Conservation (phyloP, 92 coral and sea anemone species). For the Heliopora coerulea region DNA sequence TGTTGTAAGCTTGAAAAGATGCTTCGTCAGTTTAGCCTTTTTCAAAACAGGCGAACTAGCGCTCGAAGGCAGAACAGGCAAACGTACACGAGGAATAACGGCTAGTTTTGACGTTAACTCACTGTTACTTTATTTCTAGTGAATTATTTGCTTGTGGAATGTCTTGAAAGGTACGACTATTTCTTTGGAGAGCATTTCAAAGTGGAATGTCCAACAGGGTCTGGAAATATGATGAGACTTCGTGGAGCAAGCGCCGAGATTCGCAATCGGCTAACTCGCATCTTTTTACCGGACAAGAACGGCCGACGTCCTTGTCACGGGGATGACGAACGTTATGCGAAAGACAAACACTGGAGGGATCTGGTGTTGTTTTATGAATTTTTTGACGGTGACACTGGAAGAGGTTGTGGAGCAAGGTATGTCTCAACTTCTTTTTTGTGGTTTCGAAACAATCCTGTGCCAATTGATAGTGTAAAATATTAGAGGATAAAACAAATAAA, state of each 20-base stretch:
- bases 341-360: slow-evolving; percentile 81
- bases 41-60: too few relatives aligned
- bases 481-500: too few relatives aligned
- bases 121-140: slow-evolving; percentile 46
- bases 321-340: slow-evolving; percentile 68
- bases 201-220: slow-evolving; percentile 94
- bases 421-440: neutral
- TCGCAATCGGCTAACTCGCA: slow-evolving; percentile 76
- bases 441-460: too few relatives aligned
- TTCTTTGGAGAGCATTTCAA: slow-evolving; percentile 80
- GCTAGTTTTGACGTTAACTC: too few relatives aligned
- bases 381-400: slow-evolving; percentile 90
- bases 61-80: too few relatives aligned
- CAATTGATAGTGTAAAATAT: too few relatives aligned
- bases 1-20: too few relatives aligned
- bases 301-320: slow-evolving; percentile 98
- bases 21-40: too few relatives aligned
- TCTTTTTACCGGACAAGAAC: slow-evolving; percentile 75
- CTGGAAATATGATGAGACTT: slow-evolving; percentile 89
- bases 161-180: slow-evolving; percentile 86
- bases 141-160: slow-evolving; percentile 77
- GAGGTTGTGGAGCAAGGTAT: slow-evolving; percentile 98
- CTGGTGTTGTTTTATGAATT: slow-evolving; percentile 97
- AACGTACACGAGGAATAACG: too few relatives aligned
- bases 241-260: slow-evolving; percentile 88